Evolutionary conservation across 2,888 invertebrate species (phyloP), one percentile per base, ranked within the genome.

Genomic region (Psylliodes chrysocephalus): DNA sequence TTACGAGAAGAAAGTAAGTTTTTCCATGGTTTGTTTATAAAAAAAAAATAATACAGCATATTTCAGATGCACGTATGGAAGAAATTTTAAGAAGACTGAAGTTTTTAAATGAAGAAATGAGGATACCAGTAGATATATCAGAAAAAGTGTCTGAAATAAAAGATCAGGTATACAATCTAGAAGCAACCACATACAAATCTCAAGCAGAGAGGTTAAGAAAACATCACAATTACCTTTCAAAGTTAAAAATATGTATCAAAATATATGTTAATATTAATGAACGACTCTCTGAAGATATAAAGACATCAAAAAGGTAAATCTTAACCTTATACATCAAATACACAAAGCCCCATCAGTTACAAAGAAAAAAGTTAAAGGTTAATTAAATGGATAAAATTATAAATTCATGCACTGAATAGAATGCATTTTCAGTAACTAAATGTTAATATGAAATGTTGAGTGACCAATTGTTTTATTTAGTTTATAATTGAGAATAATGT

Each of bases 191-290:
- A 17, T 30, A 33, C n/a, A 38, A 75, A 57, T 71, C 76, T 8
- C 68, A 75, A 52, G 68, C 73, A 4, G 73, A 78, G 3, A 73
- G 67, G 42, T 56, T 75, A 38, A 70, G 73, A 15, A 75, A 77
- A 68, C 71, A 74, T 18, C 73, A 66, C 46, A 71, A 72, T 66
- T 76, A 78, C 65, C 42, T 71, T 14, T 69, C 73, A 4, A 78
- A 76, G 68, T 53, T 79, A 18, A 78, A 77, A 66, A 70, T 73
- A 33, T 75, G 73, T 55, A 76, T 74, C 17, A 76, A 74, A 67
- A 64, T 76, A 40, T 78, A 77, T 64, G 68, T 72, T 28, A 71
- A 75, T 60, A 57, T 78, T 7, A 78, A 76, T 54, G 75, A 75
- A 60, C 75, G 67, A 57, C 52, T 79, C 17, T 51, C 66, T 5